A percentile compares a stretch with the other conserved stretches of the same genome.
Conservation (phyloP, 1,140 invertebrate species). For the Heliconius himera region DNA sequence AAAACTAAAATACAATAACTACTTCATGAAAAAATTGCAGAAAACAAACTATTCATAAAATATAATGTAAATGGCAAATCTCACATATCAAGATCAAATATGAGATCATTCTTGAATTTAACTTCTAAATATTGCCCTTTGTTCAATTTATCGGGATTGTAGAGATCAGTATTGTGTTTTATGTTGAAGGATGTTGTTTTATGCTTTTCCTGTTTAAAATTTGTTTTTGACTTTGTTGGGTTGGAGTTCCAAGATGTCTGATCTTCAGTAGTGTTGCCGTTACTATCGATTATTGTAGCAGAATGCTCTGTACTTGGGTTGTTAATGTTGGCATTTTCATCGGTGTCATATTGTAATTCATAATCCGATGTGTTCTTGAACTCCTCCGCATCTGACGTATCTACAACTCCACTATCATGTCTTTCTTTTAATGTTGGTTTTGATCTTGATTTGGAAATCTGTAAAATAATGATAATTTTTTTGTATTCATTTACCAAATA, state of each 20-base stretch:
- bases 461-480: constrained; percentile 37
- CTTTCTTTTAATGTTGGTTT: constrained; percentile 68
- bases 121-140: constrained; percentile 79
- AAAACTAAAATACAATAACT: constrained; percentile 20
- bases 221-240: constrained; percentile 4
- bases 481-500: too few relatives aligned
- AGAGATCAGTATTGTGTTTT: constrained; percentile 70
- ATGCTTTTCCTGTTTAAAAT: constrained; percentile 31
- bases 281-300: constrained; percentile 52
- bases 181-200: constrained; percentile 60
- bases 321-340: constrained; percentile 50
- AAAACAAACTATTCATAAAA: constrained; percentile 23
- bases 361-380: constrained; percentile 54
- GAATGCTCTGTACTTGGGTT: constrained; percentile 28
- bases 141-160: constrained; percentile 73
- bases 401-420: constrained; percentile 73
- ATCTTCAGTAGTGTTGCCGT: constrained; percentile 38
- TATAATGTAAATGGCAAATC: constrained; percentile 44
- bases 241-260: constrained; percentile 49
- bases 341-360: constrained; percentile 46
- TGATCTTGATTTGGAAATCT: constrained; percentile 60
- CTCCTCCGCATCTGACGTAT: constrained; percentile 78
- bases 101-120: constrained; percentile 81
- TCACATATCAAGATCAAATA: constrained; percentile 82
- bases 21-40: constrained; percentile 26